Evolutionary conservation across 1,140 invertebrate genomes (phyloP), one percentile per base, ranked within the genome.

Genomic region (Drosophila nigrodunni): DNA sequence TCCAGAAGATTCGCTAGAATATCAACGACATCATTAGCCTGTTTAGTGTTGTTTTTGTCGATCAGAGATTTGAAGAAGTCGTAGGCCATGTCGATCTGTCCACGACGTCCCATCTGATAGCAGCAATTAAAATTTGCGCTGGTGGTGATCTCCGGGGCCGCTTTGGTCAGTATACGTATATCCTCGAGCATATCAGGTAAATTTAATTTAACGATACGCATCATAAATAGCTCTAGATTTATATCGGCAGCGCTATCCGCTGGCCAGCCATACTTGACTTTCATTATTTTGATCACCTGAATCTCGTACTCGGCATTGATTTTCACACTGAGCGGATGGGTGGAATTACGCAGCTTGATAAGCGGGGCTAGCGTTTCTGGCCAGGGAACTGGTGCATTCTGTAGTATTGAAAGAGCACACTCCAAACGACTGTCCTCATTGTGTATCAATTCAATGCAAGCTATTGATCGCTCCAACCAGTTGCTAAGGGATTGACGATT

Each of bases 201-300:
- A 46, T 92, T 72, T 11, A 92, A 18, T 60, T 92, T 92, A 1
- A 92, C 71, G 13, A 92, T 90, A 11, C 92, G 85, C 71, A 85
- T 80, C 68, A 82, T 79, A 35, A 92, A 91, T 7, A 92, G 74
- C 41, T 88, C 78, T 4, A 92, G 60, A 58, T 91, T 92, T 34
- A 86, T 79, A 43, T 88, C 77, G 2, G 74, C 62, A 9, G 72
- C 61, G 21, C 81, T 86, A 52, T 92, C 88, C 0, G 79, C 86
- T 11, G 90, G 77, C 92, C 92, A 92, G 25, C 90, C 91, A 46
- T 92, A 92, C 57, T 92, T 92, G 0, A 82, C 78, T 55, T 91
- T 92, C 85, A 92, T 91, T 35, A 92, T 92, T 70, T 92, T 92
- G 10, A 92, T 91, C 13, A 86, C 80, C 60, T 92, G 92, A 4